Evolutionary conservation across 2,113 vertebrate species (phyloP).

Genomic region (Anolis carolinensis): DNA sequence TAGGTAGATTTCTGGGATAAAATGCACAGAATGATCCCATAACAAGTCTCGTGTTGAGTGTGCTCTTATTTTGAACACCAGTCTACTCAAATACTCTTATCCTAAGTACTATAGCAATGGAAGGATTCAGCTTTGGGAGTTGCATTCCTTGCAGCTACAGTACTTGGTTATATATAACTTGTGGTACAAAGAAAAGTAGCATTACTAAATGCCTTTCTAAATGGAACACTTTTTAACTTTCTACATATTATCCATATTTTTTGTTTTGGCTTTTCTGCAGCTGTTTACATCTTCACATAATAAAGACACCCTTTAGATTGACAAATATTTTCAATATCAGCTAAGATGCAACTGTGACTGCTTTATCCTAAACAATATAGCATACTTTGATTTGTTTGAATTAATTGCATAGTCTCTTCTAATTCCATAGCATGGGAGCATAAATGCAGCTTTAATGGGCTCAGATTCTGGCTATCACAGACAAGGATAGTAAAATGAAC

Average conservation of each 20-base stretch:
- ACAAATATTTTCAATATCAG: conserved; percentile 56
- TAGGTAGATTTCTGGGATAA: not conserved
- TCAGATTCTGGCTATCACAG: conserved; percentile 59
- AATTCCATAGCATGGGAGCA: conserved; percentile 55
- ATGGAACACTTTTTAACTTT: not conserved
- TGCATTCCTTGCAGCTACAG: not conserved
- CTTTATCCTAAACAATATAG: conserved; percentile 57
- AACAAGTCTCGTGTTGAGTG: not conserved
- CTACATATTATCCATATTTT: conserved; percentile 23
- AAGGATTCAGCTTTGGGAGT: not conserved
- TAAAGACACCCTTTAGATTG: conserved; percentile 43
- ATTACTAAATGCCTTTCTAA: not conserved
- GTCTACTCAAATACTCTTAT: not conserved
- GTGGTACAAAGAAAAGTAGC: not conserved
- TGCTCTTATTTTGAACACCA: not conserved
- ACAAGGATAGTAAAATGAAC: conserved; percentile 74
- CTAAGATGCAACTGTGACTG: conserved; percentile 65
- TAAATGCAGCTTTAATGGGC: conserved; percentile 56
- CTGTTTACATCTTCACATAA: conserved; percentile 31
- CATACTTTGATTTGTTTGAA: conserved; percentile 66
- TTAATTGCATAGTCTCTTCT: conserved; percentile 62
- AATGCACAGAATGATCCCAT: not conserved
- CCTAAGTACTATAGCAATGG: not conserved
- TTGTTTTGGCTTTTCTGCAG: conserved; percentile 37
- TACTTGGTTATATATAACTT: not conserved